Conservation (phyloP, 2,797 vertebrate species). For the Serranus cabrilla region DNA sequence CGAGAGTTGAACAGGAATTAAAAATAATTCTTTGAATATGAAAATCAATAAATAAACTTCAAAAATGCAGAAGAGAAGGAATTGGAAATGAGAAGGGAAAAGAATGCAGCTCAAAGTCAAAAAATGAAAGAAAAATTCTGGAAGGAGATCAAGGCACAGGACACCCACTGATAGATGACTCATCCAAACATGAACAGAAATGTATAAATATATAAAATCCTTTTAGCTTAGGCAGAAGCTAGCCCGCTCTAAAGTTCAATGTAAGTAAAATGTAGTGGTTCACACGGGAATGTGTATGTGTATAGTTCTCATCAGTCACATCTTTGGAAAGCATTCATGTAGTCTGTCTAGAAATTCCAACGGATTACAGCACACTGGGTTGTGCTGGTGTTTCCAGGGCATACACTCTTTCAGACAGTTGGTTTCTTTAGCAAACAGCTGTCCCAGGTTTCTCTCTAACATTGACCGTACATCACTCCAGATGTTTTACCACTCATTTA, state of each 20-base stretch:
- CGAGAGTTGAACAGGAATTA: conserved; percentile 5
- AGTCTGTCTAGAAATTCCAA: background rate
- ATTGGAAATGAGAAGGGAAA: conserved; percentile 39
- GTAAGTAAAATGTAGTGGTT: conserved; percentile 48
- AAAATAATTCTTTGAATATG: conserved; percentile 33
- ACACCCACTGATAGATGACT: conserved; percentile 78
- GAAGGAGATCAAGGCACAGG: conserved; percentile 74
- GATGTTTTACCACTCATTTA: conserved; percentile 46
- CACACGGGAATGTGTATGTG: conserved; percentile 32
- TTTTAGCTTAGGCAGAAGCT: conserved; percentile 58
- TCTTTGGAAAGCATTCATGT: conserved; percentile 14
- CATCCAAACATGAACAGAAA: conserved; percentile 71
- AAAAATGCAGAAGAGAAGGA: conserved; percentile 28
- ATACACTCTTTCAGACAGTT: background rate
- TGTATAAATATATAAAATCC: conserved; percentile 75
- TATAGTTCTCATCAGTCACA: conserved; percentile 6
- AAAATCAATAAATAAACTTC: conserved; percentile 53
- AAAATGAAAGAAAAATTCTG: conserved; percentile 54
- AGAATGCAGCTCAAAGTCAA: conserved; percentile 45
- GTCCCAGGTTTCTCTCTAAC: conserved; percentile 27
- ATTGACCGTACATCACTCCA: conserved; percentile 35
- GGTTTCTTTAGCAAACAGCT: conserved; percentile 19
- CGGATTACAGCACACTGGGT: background rate
- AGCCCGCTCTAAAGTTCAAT: conserved; percentile 46
- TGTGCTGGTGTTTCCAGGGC: background rate